Evolutionary conservation across 2,113 vertebrate species (phyloP), one percentile per base, ranked within the genome.

Genomic region (Anoura caudifer): DNA sequence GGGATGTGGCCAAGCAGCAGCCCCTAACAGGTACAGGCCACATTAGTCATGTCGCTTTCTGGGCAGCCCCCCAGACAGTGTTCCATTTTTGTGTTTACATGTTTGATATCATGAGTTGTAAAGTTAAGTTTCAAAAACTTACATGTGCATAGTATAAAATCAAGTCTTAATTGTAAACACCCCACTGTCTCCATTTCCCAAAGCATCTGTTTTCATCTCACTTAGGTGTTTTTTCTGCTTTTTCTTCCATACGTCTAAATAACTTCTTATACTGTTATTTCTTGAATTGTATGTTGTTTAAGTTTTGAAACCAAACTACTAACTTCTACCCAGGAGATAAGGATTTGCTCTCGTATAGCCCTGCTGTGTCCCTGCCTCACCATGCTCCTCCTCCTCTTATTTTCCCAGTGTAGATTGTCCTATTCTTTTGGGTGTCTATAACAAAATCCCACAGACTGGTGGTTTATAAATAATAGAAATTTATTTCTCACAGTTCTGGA

Each of bases 21-120:
- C 97, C 98, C 0, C 97, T 99, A 43, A 98, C 99, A 99, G 99
- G 99, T 99, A 98, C 3, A 63, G 19, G 36, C 28, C 16, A 0
- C n/a, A 0, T 7, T 12, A 3, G 33, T 26, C 31, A 22, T 17
- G 1, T 56, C 47, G 19, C 31, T 67, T 33, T 47, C 24, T 2
- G 7, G 38, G 33, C 79, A 90, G 24, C n/a, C 17, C 15, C 11
- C 61, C 4, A 13, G 9, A 41, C 4, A 72, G 22, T 16, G 15
- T 20, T 54, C 56, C 1, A 0, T 59, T 50, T 45, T 17, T 75
- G 72, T 61, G 65, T 63, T 73, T 41, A 2, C 69, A 6, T 36
- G 91, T 95, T 52, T 45, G 63, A 33, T 80, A 38, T 56, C 0
- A 0, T 75, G 63, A 52, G 33, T 76, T 76, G 38, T 26, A 15